phyloP scores from a whole-genome alignment of 2,113 vertebrate genomes.

The Daubentonia madagascariensis region DNA sequence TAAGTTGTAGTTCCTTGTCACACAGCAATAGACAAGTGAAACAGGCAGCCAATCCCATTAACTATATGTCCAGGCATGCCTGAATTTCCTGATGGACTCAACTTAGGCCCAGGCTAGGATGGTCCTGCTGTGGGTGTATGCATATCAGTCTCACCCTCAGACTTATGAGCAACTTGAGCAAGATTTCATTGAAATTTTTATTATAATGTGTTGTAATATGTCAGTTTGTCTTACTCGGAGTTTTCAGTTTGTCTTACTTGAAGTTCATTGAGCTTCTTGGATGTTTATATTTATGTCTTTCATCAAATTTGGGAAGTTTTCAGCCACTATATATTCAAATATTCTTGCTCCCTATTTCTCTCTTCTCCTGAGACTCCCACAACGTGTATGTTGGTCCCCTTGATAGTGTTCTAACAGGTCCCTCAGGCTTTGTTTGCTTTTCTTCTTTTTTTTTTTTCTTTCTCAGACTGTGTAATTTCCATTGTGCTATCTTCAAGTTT shows the following conservation, averaged over 20 bases:
- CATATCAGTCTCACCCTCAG: background rate
- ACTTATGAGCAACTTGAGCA: background rate
- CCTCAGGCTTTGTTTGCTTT: background rate
- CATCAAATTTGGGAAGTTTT: background rate
- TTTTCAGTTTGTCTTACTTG: background rate
- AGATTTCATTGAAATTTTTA: background rate
- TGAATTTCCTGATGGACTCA: background rate
- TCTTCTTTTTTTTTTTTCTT: background rate
- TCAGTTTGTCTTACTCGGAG: background rate
- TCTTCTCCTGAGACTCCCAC: background rate
- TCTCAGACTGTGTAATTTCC: background rate
- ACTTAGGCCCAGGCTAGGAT: background rate
- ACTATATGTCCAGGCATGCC: background rate
- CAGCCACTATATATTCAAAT: background rate
- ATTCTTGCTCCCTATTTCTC: background rate
- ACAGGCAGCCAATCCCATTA: background rate
- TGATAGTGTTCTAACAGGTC: background rate
- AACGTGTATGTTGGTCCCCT: background rate
- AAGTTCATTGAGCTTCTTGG: background rate
- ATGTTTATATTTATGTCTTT: background rate
- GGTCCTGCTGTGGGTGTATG: background rate
- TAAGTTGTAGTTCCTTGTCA: background rate
- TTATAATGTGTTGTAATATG: too few relatives aligned
- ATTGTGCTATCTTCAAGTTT: background rate
- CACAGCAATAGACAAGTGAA: background rate